Percentiles rank a stretch among this genome's conserved stretches.
phyloP scores from a whole-genome alignment of 2,797 vertebrate species.

The Botia kubotai region DNA sequence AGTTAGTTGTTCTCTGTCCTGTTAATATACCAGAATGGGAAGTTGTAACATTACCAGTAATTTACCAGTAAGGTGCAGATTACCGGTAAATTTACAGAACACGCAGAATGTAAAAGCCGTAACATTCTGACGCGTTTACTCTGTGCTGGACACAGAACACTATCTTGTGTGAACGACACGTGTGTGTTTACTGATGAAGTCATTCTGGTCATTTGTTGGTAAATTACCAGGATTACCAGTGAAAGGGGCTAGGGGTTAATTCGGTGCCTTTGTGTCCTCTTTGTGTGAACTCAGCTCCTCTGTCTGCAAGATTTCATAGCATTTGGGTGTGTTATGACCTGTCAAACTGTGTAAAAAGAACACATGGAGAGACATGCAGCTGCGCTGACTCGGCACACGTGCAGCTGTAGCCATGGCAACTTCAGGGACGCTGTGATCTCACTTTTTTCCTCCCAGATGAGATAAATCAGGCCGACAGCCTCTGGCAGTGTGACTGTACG shows the following conservation, averaged over 20 bases:
- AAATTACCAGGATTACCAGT: too few relatives aligned
- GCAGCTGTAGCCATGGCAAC: slow-evolving; percentile 79
- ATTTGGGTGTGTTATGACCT: slow-evolving; percentile 50
- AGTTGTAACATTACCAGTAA: too few relatives aligned
- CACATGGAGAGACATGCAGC: slow-evolving; percentile 51
- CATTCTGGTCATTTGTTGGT: too few relatives aligned
- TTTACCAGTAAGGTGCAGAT: too few relatives aligned
- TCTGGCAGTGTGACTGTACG: slow-evolving; percentile 59
- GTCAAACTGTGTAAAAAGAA: slow-evolving; percentile 36
- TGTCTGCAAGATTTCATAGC: slow-evolving; percentile 19
- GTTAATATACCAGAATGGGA: too few relatives aligned
- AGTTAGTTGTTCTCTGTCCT: too few relatives aligned
- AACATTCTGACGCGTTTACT: too few relatives aligned
- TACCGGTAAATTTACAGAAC: too few relatives aligned
- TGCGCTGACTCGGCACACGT: slow-evolving; percentile 72
- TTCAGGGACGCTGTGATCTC: slow-evolving; percentile 61
- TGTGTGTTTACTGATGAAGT: too few relatives aligned
- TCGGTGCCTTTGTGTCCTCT: not conserved
- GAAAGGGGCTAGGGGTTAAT: not conserved
- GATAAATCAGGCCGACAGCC: slow-evolving; percentile 75
- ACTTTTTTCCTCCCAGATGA: slow-evolving; percentile 58
- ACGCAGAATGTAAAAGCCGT: too few relatives aligned
- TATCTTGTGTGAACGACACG: too few relatives aligned
- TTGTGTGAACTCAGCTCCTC: slow-evolving; percentile 12
- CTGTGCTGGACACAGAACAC: too few relatives aligned